Evolutionary conservation across 2,888 invertebrate genomes (phyloP).

Genomic region (Caenorhabditis sp.): DNA sequence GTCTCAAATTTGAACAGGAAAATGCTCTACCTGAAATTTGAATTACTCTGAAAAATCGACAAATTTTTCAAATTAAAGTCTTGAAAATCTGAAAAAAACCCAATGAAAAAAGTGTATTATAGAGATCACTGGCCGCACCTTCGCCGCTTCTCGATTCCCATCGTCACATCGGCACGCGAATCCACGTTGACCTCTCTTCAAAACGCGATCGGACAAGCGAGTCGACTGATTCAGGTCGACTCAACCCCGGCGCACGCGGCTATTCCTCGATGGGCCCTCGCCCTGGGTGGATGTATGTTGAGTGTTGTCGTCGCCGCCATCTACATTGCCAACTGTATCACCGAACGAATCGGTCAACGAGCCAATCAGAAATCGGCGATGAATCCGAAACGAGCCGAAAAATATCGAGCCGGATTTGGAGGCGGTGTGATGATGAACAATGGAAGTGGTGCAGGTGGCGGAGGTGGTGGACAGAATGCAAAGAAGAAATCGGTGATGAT

Average conservation of each 20-base stretch:
- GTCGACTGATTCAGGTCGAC: slow-evolving; percentile 32
- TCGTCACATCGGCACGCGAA: slow-evolving; percentile 20
- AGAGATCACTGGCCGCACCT: slow-evolving; percentile 40
- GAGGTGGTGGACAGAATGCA: slow-evolving; percentile 13
- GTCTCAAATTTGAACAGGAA: background rate
- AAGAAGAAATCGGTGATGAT: slow-evolving; percentile 53
- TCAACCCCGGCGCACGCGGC: slow-evolving; percentile 36
- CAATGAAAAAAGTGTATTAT: background rate
- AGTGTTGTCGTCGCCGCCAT: slow-evolving; percentile 43
- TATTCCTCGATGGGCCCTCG: slow-evolving; percentile 51
- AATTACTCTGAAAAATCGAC: background rate
- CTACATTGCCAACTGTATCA: slow-evolving; percentile 54
- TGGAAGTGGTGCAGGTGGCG: slow-evolving; percentile 33
- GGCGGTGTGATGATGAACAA: slow-evolving; percentile 53
- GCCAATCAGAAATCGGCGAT: slow-evolving; percentile 37
- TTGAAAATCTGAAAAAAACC: too few species aligned
- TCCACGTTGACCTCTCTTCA: slow-evolving; percentile 23
- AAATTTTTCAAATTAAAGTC: background rate
- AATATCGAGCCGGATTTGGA: slow-evolving; percentile 55
- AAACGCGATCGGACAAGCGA: slow-evolving; percentile 37
- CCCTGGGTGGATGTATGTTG: slow-evolving; percentile 37
- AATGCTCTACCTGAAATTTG: background rate
- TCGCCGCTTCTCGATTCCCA: slow-evolving; percentile 32
- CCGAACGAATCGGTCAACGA: slow-evolving; percentile 41
- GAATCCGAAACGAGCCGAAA: slow-evolving; percentile 31